Base-by-base conservation (phyloP, 2,888 invertebrate genomes). In the Cantharis flavilabris region DNA sequence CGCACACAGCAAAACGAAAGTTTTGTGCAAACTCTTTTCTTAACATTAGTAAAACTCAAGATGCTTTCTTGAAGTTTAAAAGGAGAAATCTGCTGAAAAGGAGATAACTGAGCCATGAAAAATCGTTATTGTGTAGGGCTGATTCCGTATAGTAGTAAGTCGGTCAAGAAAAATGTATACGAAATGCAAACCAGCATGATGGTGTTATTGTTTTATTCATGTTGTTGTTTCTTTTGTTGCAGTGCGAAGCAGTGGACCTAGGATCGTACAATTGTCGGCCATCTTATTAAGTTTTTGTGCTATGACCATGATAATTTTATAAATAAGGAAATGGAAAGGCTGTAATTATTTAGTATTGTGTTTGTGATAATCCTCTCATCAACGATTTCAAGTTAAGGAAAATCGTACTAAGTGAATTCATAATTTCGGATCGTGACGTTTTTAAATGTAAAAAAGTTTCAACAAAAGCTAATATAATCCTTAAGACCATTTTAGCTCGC, bases 211-310 rank as follows among this genome's bases (percentile, higher is more conserved):
- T 49, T n/a, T 49, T 49, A 49, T 74, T 74, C 69, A 13, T 28
- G 62, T 70, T 18, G 7, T 18, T 72, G 64, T 64, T 64, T 64
- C 62, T 63, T 71, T 73, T 76, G 78, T 78, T 78, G 73, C 78
- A 78, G 78, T 78, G 69, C 72, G 76, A 73, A 78, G 78, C 73
- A 64, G 14, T 49, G 78, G 78, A 69, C 70, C 70, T 69, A 76
- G 73, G 73, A 10, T 63, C 23, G 16, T 71, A 10, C 20, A 23
- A 7, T 65, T 18, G 14, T 18, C 75, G 28, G 62, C 70, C 14
- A 28, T 69, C 11, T 62, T 76, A 67, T 69, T 76, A 73, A 67
- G 71, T 64, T 49, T 71, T 14, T 71, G 67, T 69, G 28, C 18
- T 65, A 18, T 65, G 65, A 49, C 49, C 23, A 20, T 65, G 18